Conservation (phyloP, 2,797 vertebrate species). For the Kryptopterus vitreolus region DNA sequence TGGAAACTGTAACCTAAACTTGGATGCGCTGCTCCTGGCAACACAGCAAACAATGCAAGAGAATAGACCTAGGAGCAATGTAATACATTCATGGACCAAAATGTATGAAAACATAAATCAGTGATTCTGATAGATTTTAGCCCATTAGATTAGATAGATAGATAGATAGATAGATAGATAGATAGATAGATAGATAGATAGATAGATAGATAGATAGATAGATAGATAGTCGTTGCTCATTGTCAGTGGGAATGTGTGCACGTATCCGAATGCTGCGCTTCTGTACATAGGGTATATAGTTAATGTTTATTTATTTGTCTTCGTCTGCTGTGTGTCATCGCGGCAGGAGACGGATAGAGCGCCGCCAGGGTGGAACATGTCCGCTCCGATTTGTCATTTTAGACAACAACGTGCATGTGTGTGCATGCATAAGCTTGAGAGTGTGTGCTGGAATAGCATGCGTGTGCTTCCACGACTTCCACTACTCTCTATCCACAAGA, state of each 20-base stretch:
- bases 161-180: no score
- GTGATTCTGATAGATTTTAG: no score
- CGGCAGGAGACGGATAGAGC: background rate
- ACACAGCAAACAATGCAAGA: no score
- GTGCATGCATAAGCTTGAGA: conserved; percentile 10
- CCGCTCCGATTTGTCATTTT: conserved; percentile 18
- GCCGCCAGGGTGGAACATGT: conserved; percentile 8
- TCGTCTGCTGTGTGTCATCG: conserved; percentile 17
- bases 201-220: no score
- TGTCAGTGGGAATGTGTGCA: background rate
- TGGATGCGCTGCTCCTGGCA: no score
- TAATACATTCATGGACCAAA: no score
- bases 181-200: no score
- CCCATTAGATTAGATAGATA: no score
- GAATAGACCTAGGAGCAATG: no score
- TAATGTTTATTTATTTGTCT: background rate
- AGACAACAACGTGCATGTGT: conserved; percentile 16
- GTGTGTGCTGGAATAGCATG: conserved; percentile 14
- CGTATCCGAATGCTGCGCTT: background rate
- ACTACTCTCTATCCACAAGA: conserved; percentile 19
- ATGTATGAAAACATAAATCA: no score
- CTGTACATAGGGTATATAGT: conserved; percentile 5
- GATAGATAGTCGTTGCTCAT: background rate
- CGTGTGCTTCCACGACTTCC: conserved; percentile 21
- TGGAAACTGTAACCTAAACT: no score